Base-by-base conservation (phyloP, 2,888 invertebrate genomes). In the Serripes groenlandicus region DNA sequence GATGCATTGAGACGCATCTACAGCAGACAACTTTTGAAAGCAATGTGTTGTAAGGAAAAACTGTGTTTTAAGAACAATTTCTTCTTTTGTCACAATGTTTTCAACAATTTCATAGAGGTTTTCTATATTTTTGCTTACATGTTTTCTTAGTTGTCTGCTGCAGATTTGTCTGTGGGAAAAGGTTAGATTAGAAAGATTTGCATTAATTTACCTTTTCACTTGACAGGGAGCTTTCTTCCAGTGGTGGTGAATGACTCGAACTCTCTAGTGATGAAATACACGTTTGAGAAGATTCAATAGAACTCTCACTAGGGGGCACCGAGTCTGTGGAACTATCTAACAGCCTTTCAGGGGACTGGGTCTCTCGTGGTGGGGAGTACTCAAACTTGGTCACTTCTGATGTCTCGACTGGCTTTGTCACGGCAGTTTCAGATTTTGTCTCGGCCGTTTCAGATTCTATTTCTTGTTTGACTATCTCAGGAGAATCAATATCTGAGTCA, bases 201-300 rank as follows among this genome's bases (percentile, higher is more conserved):
- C n/a, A n/a, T 42, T 11, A 11, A 58, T n/a, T 58, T 77, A 80
- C 82, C 85, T 75, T 82, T 60, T 86, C 83, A 76, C 85, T 85
- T 26, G 84, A 78, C 32, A 70, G 62, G 3, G 81, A 79, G 26
- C 81, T 81, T 52, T 86, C 86, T 71, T 66, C 66, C 60, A 83
- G 32, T 32, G 86, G 83, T 23, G 81, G 86, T 42, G 86, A 86
- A 35, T 77, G 83, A 69, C 78, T 79, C 68, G 83, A 81, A 52
- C 86, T 86, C 83, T 86, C 86, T 42, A 83, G 56, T 35, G 86
- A 86, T n/a, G 86, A 86, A 70, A 83, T 86, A 71, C 78, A 86
- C 2, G 83, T 83, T 69, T 83, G 86, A 49, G 83, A 83, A 3
- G 83, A 86, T 34, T 86, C 83, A 54, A 86, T 81, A n/a, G 83